Percentiles rank a stretch among this genome's conserved stretches.
These are phyloP conservation scores for Lamproptera curius DNA, from an alignment of 2,888 invertebrate species.

Conservation along the genomic window DNA sequence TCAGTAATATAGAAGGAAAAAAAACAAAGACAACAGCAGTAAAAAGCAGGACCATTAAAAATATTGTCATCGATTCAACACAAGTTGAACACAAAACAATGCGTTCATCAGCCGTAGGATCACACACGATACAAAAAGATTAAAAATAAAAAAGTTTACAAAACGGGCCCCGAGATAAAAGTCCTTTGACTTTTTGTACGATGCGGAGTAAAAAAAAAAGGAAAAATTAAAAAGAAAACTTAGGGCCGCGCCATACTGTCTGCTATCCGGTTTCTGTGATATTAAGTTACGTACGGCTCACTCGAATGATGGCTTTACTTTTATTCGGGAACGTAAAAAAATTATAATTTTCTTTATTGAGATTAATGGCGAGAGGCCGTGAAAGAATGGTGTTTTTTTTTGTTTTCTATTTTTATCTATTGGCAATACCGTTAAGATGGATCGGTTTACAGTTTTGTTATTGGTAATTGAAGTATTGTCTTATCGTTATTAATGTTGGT, in stretches of 20 bases:
- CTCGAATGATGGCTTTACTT: conserved; percentile 50
- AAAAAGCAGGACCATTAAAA: conserved; percentile 14
- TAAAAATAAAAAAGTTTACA: conserved; percentile 37
- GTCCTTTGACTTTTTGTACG: conserved; percentile 57
- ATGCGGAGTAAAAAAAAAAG: conserved; percentile 47
- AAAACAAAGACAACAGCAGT: neutral
- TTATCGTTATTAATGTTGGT: no score
- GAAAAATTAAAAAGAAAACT: conserved; percentile 61
- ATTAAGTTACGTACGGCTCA: conserved; percentile 63
- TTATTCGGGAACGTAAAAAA: conserved; percentile 54
- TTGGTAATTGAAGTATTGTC: no score
- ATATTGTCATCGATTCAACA: conserved; percentile 27
- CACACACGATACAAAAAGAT: conserved; percentile 62
- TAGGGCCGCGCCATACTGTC: conserved; percentile 76
- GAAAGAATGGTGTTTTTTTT: conserved; percentile 37
- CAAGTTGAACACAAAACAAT: conserved; percentile 45
- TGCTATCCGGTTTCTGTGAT: conserved; percentile 74
- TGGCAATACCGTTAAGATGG: no score
- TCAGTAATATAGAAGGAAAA: neutral
- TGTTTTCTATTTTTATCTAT: no score
- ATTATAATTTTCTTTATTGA: conserved; percentile 63
- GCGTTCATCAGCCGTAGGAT: conserved; percentile 53
- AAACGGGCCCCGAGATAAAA: conserved; percentile 53
- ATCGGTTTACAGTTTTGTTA: no score
- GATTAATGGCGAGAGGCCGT: conserved; percentile 43